These are phyloP conservation scores for Dendroctonus ponderosae DNA, from an alignment of 1,140 invertebrate species.

Conservation along the genomic window DNA sequence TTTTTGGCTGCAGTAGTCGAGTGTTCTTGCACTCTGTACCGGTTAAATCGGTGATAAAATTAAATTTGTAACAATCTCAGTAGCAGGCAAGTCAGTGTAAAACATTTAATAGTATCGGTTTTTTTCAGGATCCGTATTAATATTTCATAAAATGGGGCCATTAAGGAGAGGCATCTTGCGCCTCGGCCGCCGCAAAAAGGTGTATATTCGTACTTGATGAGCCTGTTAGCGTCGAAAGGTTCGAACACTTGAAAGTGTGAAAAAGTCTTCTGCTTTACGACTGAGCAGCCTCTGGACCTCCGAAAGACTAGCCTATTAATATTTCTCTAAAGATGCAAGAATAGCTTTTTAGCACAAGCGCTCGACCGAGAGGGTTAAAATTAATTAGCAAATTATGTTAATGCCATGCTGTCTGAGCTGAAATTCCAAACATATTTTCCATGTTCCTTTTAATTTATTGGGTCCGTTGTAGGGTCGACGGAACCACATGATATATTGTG, in stretches of 20 bases:
- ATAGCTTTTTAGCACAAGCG: constrained; percentile 11
- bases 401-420: constrained; percentile 24
- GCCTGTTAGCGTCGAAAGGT: constrained; percentile 4
- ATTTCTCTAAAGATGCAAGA: neutral
- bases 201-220: constrained; percentile 6
- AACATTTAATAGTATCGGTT: constrained; percentile 16
- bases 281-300: no score
- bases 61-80: constrained; percentile 15
- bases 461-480: constrained; percentile 12
- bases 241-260: no score
- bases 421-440: constrained; percentile 28
- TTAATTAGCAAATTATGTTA: constrained; percentile 31
- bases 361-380: constrained; percentile 20
- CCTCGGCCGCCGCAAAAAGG: neutral
- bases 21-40: neutral
- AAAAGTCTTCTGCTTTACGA: no score
- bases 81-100: constrained; percentile 9
- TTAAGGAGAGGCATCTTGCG: constrained; percentile 4
- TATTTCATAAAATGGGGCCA: constrained; percentile 12
- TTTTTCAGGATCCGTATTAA: constrained; percentile 3
- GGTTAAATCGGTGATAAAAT: constrained; percentile 9
- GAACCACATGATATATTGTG: constrained; percentile 20
- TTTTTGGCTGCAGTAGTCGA: neutral
- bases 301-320: no score
- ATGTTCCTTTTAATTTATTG: constrained; percentile 26